Base-by-base conservation (phyloP, 2,888 invertebrate species). In the Archips crataeganus region DNA sequence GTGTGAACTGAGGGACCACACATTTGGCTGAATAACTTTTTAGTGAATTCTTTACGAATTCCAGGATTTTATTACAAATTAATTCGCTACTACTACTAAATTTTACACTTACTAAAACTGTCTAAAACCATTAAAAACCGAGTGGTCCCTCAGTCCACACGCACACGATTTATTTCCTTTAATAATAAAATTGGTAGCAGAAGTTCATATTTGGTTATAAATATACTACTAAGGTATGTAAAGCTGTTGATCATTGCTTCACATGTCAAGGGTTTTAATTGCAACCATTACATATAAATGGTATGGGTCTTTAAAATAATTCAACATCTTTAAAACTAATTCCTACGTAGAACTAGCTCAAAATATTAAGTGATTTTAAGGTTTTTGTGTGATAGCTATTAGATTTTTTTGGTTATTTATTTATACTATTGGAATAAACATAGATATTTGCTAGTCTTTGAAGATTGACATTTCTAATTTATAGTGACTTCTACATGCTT, bases 301-400 rank as follows among this genome's bases (percentile, higher is more conserved):
- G 23, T 54, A 54, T 54, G 54, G 23, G 23, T 8, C 54, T 23
- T 9, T 23, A 9, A 23, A 23, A 23, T 23, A 23, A 54, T 54
- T 54, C 15, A 32, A 32, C 15, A 39, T 36, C 2, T 60, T 60
- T 6, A n/a, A 36, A 60, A 60, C 39, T 39, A 4, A 6, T 23
- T 36, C 59, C 59, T 59, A n/a, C n/a, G n/a, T 36, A 60, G 59
- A 60, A 10, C 42, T 45, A 45, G 61, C 62, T 62, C 49, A 64
- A 64, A 64, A 64, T 49, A 13, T 34, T 49, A 13, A 34, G 32
- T 23, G 13, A 32, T 34, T 34, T 45, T 34, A 45, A 62, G 10
- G 11, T 45, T 62, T 45, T 45, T 23, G 62, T 62, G 62, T 62
- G 62, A 62, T 45, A 62, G 15, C 8, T 62, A 32, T 57, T 57